phyloP scores from a whole-genome alignment of 1,140 invertebrate genomes.

The Aphidius ervi region DNA sequence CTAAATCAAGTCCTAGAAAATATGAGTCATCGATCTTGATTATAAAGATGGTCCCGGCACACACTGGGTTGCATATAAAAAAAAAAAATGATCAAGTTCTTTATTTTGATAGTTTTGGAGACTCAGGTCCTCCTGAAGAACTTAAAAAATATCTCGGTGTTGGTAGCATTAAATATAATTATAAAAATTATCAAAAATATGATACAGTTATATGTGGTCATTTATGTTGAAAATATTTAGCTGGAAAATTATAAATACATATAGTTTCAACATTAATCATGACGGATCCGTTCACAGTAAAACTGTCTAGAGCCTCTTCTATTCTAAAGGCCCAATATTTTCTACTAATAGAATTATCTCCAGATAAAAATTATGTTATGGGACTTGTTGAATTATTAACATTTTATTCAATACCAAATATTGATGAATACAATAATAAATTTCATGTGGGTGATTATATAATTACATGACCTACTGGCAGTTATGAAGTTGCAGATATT shows the following conservation, averaged over 20 bases:
- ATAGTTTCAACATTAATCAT: neutral
- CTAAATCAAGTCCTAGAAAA: neutral
- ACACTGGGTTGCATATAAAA: conserved; percentile 10
- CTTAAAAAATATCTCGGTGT: conserved; percentile 12
- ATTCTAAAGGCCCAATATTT: no score
- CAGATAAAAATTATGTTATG: conserved; percentile 36
- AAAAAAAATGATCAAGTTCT: conserved; percentile 31
- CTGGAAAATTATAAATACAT: conserved; percentile 20
- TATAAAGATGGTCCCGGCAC: conserved; percentile 1
- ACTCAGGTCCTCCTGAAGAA: conserved; percentile 16
- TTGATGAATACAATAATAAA: conserved; percentile 35
- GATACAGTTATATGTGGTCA: conserved; percentile 28
- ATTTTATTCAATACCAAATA: conserved; percentile 32
- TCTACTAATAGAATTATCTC: conserved; percentile 22
- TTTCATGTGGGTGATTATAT: conserved; percentile 34
- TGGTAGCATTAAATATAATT: conserved; percentile 25
- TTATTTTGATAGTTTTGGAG: conserved; percentile 31
- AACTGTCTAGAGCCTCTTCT: conserved; percentile 14
- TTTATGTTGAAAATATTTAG: conserved; percentile 25
- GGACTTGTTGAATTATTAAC: no score
- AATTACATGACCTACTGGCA: conserved; percentile 35
- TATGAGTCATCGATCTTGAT: conserved; percentile 1
- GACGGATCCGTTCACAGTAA: conserved; percentile 15
- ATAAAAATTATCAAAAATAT: conserved; percentile 24
- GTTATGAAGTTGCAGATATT: conserved; percentile 39